phyloP scores from a whole-genome alignment of 2,797 vertebrate genomes.

The Periophthalmus magnuspinnatus region DNA sequence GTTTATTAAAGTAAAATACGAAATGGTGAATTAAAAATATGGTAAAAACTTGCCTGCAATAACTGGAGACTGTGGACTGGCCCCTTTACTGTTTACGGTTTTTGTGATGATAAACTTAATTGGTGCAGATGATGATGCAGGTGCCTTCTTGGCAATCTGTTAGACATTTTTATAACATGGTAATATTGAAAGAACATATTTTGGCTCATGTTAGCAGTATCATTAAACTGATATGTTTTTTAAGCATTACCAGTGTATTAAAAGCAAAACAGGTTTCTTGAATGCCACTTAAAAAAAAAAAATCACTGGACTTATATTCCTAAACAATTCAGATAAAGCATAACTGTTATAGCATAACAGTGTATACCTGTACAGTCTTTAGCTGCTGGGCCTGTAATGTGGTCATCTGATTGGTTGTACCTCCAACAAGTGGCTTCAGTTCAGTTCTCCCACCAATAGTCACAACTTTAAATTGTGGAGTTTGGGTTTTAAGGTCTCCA shows the following conservation, averaged over 20 bases:
- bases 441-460: slow-evolving; percentile 88
- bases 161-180: slow-evolving; percentile 27
- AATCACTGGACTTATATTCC: not conserved
- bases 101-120: slow-evolving; percentile 98
- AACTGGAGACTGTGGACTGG: slow-evolving; percentile 86
- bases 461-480: slow-evolving; percentile 93
- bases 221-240: not conserved
- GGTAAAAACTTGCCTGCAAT: slow-evolving; percentile 79
- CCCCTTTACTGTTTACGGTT: slow-evolving; percentile 94
- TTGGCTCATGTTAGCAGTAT: not conserved
- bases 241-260: not conserved
- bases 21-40: not conserved
- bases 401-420: slow-evolving; percentile 82
- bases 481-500: slow-evolving; percentile 81
- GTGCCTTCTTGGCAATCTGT: slow-evolving; percentile 95
- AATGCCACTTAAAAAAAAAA: not conserved
- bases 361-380: slow-evolving; percentile 91
- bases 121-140: slow-evolving; percentile 89
- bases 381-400: slow-evolving; percentile 91
- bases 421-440: slow-evolving; percentile 85
- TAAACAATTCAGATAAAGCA: not conserved
- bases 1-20: not conserved
- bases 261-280: not conserved
- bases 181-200: not conserved
- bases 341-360: not conserved